Base-by-base conservation (phyloP, 2,888 invertebrate species). In the Stenotaenia linearis region DNA sequence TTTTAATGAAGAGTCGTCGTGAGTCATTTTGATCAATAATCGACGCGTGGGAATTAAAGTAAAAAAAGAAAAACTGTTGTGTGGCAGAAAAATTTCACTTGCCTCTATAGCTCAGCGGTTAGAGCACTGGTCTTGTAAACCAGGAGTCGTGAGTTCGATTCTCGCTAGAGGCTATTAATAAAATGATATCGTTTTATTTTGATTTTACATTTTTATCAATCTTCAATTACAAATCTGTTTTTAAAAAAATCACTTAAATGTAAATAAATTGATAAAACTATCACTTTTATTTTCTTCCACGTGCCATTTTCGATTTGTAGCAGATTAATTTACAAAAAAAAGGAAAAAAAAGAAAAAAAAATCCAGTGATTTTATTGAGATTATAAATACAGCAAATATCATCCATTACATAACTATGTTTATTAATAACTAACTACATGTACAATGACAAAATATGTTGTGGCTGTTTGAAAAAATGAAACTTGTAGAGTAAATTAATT, bases 61-160 rank as follows among this genome's bases (percentile, higher is more conserved):
- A 4, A 25, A 25, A 61, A 10, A 25, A 61, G 25, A 61, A 61
- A 25, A 61, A 23, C 12, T 23, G 25, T 25, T 25, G 10, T 25
- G 9, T 10, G 6, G 12, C 1, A 1, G 25, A 12, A 21, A 3
- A 7, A 4, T 7, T 23, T 18, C n/a, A n/a, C 18, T 25, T 7
- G 91, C 91, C 91, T 91, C 91, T 90, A 91, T 91, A 91, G 91
- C 91, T 91, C 91, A 91, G 91, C 91, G 91, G 91, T 83, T 90
- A 91, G 91, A 91, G 91, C 91, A 91, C 91, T 91, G 91, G 91
- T 91, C 91, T 91, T 91, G 91, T 91, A 91, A 91, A 91, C 91
- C 91, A 91, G 91, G 91, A 91, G 91, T 91, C 91, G 91, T 91
- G 91, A 91, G 91, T 91, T 91, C 91, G 90, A 91, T 91, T 92